A percentile compares a stretch with the other conserved stretches of the same genome.
Conservation (phyloP, 2,888 invertebrate species). For the Eurytoma californica region DNA sequence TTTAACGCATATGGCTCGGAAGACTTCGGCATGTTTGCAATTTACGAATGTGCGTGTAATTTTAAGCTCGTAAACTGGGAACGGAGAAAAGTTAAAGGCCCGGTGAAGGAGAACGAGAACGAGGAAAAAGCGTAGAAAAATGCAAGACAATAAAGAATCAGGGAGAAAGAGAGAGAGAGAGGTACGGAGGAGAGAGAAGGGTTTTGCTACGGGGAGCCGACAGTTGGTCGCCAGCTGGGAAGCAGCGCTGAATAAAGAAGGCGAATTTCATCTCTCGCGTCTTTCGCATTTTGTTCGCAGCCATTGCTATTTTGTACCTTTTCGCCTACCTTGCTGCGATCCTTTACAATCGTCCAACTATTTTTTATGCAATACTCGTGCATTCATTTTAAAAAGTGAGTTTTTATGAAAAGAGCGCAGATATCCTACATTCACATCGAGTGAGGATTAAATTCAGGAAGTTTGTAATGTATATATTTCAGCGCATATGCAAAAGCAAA, state of each 20-base stretch:
- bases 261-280: slow-evolving; percentile 54
- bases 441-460: too few relatives aligned
- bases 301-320: slow-evolving; percentile 26
- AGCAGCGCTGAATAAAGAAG: slow-evolving; percentile 50
- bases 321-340: too few relatives aligned
- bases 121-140: slow-evolving; percentile 23
- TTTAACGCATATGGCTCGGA: not conserved
- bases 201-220: slow-evolving; percentile 53
- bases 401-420: too few relatives aligned
- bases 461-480: too few relatives aligned
- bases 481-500: too few relatives aligned
- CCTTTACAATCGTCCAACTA: too few relatives aligned
- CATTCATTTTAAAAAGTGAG: too few relatives aligned
- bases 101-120: not conserved
- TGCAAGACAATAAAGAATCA: slow-evolving; percentile 20
- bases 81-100: not conserved
- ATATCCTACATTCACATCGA: too few relatives aligned
- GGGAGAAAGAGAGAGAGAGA: slow-evolving; percentile 20
- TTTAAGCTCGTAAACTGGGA: not conserved
- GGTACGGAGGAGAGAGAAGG: slow-evolving; percentile 24
- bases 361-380: too few relatives aligned
- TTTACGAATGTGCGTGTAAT: not conserved
- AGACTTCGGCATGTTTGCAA: too few relatives aligned
- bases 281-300: slow-evolving; percentile 41
- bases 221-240: slow-evolving; percentile 67